These are phyloP conservation scores for Irena cyanogastra DNA, from an alignment of 2,113 vertebrate species.

Conservation along the genomic window DNA sequence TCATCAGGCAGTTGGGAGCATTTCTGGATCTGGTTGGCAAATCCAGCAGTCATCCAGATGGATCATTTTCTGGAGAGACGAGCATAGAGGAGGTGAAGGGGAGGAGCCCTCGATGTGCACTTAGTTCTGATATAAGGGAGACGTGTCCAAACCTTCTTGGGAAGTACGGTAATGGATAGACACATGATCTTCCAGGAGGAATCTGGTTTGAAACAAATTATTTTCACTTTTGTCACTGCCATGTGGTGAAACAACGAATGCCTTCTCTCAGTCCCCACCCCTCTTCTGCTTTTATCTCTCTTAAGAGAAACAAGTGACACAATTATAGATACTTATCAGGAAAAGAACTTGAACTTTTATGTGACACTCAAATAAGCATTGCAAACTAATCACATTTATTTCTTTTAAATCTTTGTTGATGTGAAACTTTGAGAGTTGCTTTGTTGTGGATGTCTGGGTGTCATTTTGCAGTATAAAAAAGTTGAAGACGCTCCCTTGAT, in stretches of 20 bases:
- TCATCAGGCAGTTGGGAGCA: not conserved
- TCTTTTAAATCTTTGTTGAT: not conserved
- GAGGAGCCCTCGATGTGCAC: not conserved
- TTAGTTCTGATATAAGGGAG: not conserved
- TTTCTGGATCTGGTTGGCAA: not conserved
- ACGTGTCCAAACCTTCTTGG: not conserved
- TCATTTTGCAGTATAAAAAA: not conserved
- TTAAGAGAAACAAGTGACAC: not conserved
- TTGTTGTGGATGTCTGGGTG: not conserved
- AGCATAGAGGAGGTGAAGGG: not conserved
- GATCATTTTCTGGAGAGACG: not conserved
- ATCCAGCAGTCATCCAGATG: not conserved
- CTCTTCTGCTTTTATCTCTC: not conserved
- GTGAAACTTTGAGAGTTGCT: not conserved
- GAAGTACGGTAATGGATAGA: not conserved
- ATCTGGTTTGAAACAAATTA: not conserved
- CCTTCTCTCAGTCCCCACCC: not conserved
- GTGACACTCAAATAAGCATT: not conserved
- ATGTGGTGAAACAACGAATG: not conserved
- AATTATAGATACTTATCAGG: not conserved
- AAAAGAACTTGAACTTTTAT: not conserved
- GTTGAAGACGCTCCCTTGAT: not conserved
- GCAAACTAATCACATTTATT: not conserved
- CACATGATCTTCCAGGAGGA: not conserved
- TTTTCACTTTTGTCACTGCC: not conserved